phyloP scores from a whole-genome alignment of 2,113 vertebrate species.

The Pedetes capensis region DNA sequence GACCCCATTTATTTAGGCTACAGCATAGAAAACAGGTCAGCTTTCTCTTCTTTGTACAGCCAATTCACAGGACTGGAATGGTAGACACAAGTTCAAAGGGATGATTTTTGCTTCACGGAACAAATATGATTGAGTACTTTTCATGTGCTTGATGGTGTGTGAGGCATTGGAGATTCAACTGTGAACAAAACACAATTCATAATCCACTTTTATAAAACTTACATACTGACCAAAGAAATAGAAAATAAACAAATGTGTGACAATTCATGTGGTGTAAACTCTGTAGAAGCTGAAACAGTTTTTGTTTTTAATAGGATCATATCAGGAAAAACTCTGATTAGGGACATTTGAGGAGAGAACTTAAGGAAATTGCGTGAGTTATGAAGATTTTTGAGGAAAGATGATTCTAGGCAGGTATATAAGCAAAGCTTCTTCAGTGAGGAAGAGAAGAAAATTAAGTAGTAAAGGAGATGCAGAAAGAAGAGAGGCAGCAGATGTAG shows the following conservation, averaged over 20 bases:
- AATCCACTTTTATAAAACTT: not conserved
- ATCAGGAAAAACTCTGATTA: not conserved
- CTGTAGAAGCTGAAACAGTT: not conserved
- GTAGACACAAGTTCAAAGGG: not conserved
- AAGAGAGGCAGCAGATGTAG: not conserved
- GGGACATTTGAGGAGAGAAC: not conserved
- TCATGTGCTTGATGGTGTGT: not conserved
- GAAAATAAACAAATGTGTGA: not conserved
- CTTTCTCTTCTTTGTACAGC: not conserved
- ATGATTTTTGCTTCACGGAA: not conserved
- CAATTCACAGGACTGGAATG: not conserved
- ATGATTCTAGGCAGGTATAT: not conserved
- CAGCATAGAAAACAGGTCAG: not conserved
- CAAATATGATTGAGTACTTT: not conserved
- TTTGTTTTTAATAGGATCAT: no score
- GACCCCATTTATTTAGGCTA: not conserved
- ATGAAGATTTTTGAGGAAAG: not conserved
- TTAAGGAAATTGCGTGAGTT: not conserved
- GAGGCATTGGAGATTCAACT: not conserved
- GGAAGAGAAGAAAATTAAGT: no score
- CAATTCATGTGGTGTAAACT: not conserved
- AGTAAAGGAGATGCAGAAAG: not conserved
- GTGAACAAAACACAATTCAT: not conserved
- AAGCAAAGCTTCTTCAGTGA: not conserved
- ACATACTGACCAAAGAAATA: not conserved